Evolutionary conservation across 2,113 vertebrate genomes (phyloP), one percentile per base, ranked within the genome.

Genomic region (Apistogramma diplotaenia): DNA sequence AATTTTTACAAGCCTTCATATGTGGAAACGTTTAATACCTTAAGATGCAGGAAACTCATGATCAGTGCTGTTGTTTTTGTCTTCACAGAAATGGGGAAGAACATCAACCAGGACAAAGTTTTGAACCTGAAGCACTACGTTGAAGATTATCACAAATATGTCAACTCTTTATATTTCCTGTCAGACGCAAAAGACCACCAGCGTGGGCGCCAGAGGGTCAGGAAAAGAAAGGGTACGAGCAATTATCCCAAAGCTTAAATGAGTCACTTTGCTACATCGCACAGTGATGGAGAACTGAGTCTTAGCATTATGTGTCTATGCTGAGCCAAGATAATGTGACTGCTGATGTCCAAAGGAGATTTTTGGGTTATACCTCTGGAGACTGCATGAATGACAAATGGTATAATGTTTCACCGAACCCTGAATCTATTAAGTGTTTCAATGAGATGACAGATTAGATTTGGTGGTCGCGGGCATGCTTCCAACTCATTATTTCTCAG

Each of bases 51-150:
- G 33, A 19, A 74, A 18, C 25, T 8, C 35, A 27, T 27, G n/a
- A 12, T 15, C 40, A 3, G n/a, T 21, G 4, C 6, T 54, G 21
- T 84, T 49, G 43, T 80, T 49, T 49, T 25, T 83, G 46, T 74
- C 58, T 85, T 79, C 25, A 25, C 88, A 96, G 95, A 96, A 71
- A 75, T 95, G 71, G 93, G 88, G 40, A 95, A 95, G 90, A 95
- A 95, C 90, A 92, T 95, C 79, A 96, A 95, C 89, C 94, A 95
- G 91, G 95, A 96, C 65, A 93, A 94, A 74, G 19, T 12, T 46
- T 76, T 93, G 65, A 91, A 29, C 13, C 19, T 95, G 62, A 92
- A 94, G 71, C 90, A 51, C 23, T 93, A 87, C 9, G 93, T 95
- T 3, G 93, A 96, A 55, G 93, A 79, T 51, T 95, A 94, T 79